Evolutionary conservation across 2,797 vertebrate genomes (phyloP), one percentile per base, ranked within the genome.

Genomic region (Telmatherina bonti): DNA sequence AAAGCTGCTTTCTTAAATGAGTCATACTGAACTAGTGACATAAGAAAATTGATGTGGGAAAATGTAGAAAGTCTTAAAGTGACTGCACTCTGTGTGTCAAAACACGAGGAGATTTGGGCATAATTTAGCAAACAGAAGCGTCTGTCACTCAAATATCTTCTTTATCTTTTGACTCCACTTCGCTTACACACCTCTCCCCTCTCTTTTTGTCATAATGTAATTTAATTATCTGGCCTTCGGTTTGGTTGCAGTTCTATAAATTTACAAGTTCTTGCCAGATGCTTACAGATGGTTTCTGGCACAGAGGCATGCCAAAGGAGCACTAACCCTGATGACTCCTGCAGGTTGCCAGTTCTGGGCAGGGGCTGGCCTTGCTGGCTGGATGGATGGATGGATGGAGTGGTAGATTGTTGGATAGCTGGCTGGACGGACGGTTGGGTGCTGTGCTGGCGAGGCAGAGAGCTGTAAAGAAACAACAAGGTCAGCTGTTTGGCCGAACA

Each of bases 261-360:
- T 87, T 79, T 84, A 83, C 65, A 70, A 76, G 83, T 78, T 79
- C n/a, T 62, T 62, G 78, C 71, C 79, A 64, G 81, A 72, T 80
- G 78, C 78, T 78, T 80, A 68, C 65, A 62, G 83, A 88, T 74
- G 75, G 69, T 79, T 71, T n/a, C 72, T 88, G 87, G 85, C 81
- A 84, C 65, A 9, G 63, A 59, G 62, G 54, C 16, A 67, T 82
- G 92, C 92, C 91, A 92, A 75, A 76, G 68, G 85, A 87, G 85
- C 92, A 93, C 92, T 92, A 93, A 93, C 92, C 92, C 90, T 92
- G 89, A 93, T 92, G 92, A 91, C 87, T 92, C 84, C 84, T 73
- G 85, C 60, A 66, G 81, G 84, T 85, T 89, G 87, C 86, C 88
- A 88, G 87, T 61, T 77, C 64, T 69, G 83, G 67, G 80, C 72